Conservation (phyloP, 2,113 vertebrate species). For the Oryzias melastigma region DNA sequence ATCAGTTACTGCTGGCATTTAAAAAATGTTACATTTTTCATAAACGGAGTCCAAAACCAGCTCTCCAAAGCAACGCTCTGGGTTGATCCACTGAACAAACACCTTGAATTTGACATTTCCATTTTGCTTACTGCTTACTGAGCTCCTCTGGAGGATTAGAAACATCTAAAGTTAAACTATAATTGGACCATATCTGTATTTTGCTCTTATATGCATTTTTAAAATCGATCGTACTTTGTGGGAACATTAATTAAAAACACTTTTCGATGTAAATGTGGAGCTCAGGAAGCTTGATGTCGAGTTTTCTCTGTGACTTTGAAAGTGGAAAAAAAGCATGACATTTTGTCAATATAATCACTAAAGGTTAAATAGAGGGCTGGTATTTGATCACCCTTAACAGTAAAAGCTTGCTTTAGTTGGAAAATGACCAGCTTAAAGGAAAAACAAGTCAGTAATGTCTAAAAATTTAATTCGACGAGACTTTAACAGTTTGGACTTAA, state of each 20-base stretch:
- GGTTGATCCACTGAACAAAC: slow-evolving; percentile 23
- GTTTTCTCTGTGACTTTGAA: slow-evolving; percentile 12
- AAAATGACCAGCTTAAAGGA: too few relatives aligned
- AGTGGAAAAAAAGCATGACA: slow-evolving; percentile 16
- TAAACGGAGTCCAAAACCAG: slow-evolving; percentile 6
- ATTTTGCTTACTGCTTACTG: slow-evolving; percentile 7
- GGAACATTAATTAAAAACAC: slow-evolving; percentile 33
- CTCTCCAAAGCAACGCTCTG: slow-evolving; percentile 14
- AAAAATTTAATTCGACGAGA: too few relatives aligned
- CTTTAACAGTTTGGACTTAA: too few relatives aligned
- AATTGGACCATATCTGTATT: slow-evolving; percentile 25
- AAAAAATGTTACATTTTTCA: slow-evolving; percentile 13
- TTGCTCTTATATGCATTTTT: slow-evolving; percentile 23
- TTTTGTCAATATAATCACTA: slow-evolving; percentile 31
- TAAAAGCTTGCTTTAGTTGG: not conserved
- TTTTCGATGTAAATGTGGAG: slow-evolving; percentile 18
- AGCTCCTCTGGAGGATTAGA: slow-evolving; percentile 22
- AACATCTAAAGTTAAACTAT: slow-evolving; percentile 31
- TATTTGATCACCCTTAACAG: slow-evolving; percentile 3
- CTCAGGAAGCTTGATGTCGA: slow-evolving; percentile 18
- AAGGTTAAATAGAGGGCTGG: slow-evolving; percentile 23
- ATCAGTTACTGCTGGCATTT: too few relatives aligned
- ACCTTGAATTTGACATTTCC: slow-evolving; percentile 27
- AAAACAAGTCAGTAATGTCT: too few relatives aligned
- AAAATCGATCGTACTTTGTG: slow-evolving; percentile 17